Evolutionary conservation across 2,113 vertebrate genomes (phyloP).

Genomic region (Paradisaea rubra): DNA sequence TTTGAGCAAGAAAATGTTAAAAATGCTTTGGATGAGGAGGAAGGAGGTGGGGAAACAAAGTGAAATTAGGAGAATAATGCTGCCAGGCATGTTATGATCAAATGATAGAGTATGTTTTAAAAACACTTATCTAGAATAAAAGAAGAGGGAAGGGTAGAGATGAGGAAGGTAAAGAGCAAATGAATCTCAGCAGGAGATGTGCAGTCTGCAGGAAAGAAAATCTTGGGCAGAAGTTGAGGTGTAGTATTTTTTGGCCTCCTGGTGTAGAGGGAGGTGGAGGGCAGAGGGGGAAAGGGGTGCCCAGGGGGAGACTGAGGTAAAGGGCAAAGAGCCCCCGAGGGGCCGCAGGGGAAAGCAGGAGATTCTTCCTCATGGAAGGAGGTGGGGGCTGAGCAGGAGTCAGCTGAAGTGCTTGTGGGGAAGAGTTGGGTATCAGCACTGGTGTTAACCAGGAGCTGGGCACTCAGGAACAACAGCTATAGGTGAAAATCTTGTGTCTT

Average conservation of each 20-base stretch:
- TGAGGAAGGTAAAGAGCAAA: neutral
- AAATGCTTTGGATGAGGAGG: neutral
- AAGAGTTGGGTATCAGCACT: neutral
- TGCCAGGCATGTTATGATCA: neutral
- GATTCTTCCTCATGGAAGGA: accelerated
- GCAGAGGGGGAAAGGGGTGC: neutral
- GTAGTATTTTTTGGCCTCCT: neutral
- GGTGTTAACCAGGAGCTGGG: neutral
- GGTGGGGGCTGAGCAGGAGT: too few relatives aligned
- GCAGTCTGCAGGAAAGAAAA: neutral
- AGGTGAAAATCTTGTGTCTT: neutral
- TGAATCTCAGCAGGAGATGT: neutral
- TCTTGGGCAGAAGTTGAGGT: accelerated
- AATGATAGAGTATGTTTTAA: neutral
- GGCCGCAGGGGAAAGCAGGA: neutral
- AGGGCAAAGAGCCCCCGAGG: accelerated
- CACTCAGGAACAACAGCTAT: accelerated
- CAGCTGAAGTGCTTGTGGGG: accelerated
- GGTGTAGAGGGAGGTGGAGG: accelerated
- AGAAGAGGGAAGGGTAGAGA: neutral
- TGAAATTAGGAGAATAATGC: neutral
- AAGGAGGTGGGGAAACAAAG: neutral
- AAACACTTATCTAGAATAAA: neutral
- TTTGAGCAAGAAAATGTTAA: neutral
- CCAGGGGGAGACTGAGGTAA: neutral